Conservation (phyloP, 1,140 invertebrate species). For the Calliopsis andreniformis region DNA sequence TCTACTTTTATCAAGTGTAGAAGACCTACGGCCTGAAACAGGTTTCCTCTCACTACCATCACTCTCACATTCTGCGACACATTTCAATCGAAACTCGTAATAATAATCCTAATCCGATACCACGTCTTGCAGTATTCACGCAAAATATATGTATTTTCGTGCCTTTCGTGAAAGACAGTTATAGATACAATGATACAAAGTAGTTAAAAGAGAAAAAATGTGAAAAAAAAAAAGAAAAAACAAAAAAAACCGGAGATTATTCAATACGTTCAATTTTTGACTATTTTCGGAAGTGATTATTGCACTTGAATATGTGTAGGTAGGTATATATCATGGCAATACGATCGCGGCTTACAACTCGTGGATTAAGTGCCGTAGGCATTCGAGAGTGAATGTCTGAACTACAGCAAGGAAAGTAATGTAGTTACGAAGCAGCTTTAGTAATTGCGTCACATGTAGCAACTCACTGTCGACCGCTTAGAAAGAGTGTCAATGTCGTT, state of each 20-base stretch:
- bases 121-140: too few relatives aligned
- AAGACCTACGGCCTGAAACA: constrained; percentile 41
- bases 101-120: too few relatives aligned
- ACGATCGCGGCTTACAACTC: neutral
- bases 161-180: too few relatives aligned
- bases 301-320: neutral
- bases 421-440: constrained; percentile 1
- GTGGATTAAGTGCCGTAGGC: neutral
- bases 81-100: constrained; percentile 49
- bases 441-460: constrained; percentile 27
- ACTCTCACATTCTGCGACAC: constrained; percentile 65
- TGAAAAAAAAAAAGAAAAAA: too few relatives aligned
- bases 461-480: neutral
- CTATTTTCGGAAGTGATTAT: too few relatives aligned
- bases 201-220: too few relatives aligned
- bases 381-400: constrained; percentile 45
- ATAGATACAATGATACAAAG: too few relatives aligned
- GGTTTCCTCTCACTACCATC: constrained; percentile 58
- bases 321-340: neutral
- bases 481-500: constrained; percentile 59
- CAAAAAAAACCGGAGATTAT: too few relatives aligned
- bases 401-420: constrained; percentile 34
- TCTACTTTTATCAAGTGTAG: constrained; percentile 48
- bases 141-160: too few relatives aligned
- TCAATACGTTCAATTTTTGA: too few relatives aligned